Evolutionary conservation across 2,113 vertebrate species (phyloP), one percentile per base, ranked within the genome.

Genomic region (Pygoscelis adeliae): DNA sequence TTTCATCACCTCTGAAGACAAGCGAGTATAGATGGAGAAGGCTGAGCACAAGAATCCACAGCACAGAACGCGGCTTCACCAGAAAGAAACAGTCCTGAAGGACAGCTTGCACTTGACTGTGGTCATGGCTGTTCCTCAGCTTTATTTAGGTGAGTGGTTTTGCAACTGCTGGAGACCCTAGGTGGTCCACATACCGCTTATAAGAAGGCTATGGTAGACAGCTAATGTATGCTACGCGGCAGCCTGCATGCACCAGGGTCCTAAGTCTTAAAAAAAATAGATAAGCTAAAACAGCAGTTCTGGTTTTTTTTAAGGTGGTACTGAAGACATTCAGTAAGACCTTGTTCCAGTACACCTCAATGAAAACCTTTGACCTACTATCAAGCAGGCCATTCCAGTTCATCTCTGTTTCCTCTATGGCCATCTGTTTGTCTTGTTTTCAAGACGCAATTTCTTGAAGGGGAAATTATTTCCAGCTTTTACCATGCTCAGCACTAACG

Each of bases 11-110:
- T 61, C 61, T 36, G 58, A 50, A 44, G 21, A 36, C 15, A 61
- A 19, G 52, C 0, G 0, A 55, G 14, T 0, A 3, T 4, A 50
- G 38, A n/a, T 0, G 1, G 69, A 12, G 26, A 80, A 63, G 32
- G 47, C 17, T 10, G 34, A 69, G n/a, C 36, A 38, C 5, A 12
- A 56, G 59, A 71, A 62, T 25, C 21, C 30, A 30, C 22, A 76
- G 66, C 49, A 55, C 14, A 13, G 69, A 58, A 25, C 0, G 2
- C 0, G 5, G 49, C 40, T 70, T 52, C 55, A 70, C 5, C 59
- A 76, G 40, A 44, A 78, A 30, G 40, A 74, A 56, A 36, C 8
- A 84, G 80, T n/a, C 26, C 34, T 30, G 32, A 50, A 82, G 85
- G 61, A 90, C 50, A n/a, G 27, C 30, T 82, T 56, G n/a, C 40